Evolutionary conservation across 2,113 vertebrate genomes (phyloP).

Genomic region (Scatophagus argus): DNA sequence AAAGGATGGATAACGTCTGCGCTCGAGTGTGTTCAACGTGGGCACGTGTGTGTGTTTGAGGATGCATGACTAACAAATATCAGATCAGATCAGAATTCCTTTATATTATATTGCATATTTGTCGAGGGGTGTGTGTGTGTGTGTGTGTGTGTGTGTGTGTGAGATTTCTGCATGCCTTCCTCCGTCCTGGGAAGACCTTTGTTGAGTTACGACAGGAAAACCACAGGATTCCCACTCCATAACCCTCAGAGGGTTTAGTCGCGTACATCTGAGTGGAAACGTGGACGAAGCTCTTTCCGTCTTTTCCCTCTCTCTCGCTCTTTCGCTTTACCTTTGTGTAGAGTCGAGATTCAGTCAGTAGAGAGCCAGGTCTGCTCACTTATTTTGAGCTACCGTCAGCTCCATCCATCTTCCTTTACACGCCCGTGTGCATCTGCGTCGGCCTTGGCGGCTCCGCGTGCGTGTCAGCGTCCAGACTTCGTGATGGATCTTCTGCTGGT

Average conservation of each 20-base stretch:
- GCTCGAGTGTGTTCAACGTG: neutral
- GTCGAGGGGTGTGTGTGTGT: neutral
- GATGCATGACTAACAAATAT: neutral
- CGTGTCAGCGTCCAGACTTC: neutral
- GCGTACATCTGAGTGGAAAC: slow-evolving; percentile 45
- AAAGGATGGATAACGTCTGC: slow-evolving; percentile 34
- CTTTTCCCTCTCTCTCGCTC: neutral
- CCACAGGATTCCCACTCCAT: slow-evolving; percentile 40
- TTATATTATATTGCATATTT: neutral
- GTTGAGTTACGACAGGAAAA: slow-evolving; percentile 60
- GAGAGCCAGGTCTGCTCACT: too few species aligned
- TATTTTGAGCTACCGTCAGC: too few species aligned
- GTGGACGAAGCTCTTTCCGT: neutral
- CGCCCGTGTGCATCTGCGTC: neutral
- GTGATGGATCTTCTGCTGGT: slow-evolving; percentile 43
- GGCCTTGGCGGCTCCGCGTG: neutral
- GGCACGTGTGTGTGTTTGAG: neutral
- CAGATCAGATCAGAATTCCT: too few species aligned
- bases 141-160: neutral
- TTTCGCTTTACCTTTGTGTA: neutral
- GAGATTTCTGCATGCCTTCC: neutral
- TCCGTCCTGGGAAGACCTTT: slow-evolving; percentile 20
- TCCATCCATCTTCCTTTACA: neutral
- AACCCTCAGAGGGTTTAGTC: slow-evolving; percentile 11
- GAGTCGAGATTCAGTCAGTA: neutral